phyloP scores from a whole-genome alignment of 2,113 vertebrate species.

The Oxyruncus cristatus region DNA sequence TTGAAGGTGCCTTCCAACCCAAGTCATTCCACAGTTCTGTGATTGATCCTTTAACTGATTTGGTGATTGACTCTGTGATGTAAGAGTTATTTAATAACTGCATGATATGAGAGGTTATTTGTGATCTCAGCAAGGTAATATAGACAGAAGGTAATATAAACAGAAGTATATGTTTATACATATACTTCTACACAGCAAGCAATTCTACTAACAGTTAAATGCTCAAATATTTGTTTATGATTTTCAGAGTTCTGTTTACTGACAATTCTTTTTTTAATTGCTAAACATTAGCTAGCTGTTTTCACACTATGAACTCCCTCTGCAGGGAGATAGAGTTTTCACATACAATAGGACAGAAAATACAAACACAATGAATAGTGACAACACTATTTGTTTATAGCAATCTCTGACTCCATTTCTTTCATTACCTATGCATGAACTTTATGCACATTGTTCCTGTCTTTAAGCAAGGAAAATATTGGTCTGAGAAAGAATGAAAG shows the following conservation, averaged over 20 bases:
- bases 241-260: background rate
- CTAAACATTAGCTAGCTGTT: background rate
- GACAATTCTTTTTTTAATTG: background rate
- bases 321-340: background rate
- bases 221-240: background rate
- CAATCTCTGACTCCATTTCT: background rate
- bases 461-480: background rate
- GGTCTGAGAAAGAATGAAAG: background rate
- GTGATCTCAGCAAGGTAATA: background rate
- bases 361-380: background rate
- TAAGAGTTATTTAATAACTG: background rate
- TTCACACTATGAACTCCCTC: background rate
- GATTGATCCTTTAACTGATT: background rate
- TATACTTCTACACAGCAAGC: background rate
- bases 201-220: background rate
- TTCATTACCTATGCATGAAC: background rate
- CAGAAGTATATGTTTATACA: background rate
- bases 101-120: background rate
- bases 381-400: background rate
- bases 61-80: background rate
- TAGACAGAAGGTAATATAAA: background rate
- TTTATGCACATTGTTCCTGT: background rate
- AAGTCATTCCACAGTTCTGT: background rate
- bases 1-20: background rate
- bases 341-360: background rate